Evolutionary conservation across 2,888 invertebrate species (phyloP), one percentile per base, ranked within the genome.

Genomic region (Lutraria lutraria): DNA sequence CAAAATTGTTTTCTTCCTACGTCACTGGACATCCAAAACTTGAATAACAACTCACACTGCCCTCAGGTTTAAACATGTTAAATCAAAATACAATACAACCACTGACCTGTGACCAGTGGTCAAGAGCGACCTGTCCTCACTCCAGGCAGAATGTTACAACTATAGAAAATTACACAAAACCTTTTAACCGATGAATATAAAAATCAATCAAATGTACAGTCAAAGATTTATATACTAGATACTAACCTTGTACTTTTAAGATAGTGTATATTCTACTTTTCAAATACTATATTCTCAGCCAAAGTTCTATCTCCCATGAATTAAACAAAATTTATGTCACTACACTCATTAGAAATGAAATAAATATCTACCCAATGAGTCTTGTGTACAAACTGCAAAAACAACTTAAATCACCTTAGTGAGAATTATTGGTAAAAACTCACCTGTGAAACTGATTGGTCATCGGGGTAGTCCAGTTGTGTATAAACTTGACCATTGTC

Each of bases 401-500:
- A 12, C n/a, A n/a, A n/a, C 63, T 25, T 19, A 72, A 29, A 76
- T 76, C 76, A 19, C 16, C 31, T 76, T 25, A 68, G 31, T 31
- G 16, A 76, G 34, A 76, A 76, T 34, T 31, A 76, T 76, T 76
- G 76, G 76, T 25, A 79, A 60, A 85, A 85, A 85, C 85, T 85
- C 85, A 85, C 85, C 85, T 85, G 85, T 60, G 12, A n/a, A 79
- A 34, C 16, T 43, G 29, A 72, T 76, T 76, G 76, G 84, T 54
- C 84, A 84, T 76, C 84, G 21, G 53, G 84, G 76, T 84, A 76
- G 72, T 72, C 43, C 63, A 53, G 84, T 54, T 72, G 53, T 79
- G 85, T 85, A 79, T 80, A 85, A 85, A 85, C 85, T 84, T 85
- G 85, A 85, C 85, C 80, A 85, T 13, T 85, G 85, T 85, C 85